Conservation (phyloP, 2,113 vertebrate genomes). For the Carettochelys insculpta region DNA sequence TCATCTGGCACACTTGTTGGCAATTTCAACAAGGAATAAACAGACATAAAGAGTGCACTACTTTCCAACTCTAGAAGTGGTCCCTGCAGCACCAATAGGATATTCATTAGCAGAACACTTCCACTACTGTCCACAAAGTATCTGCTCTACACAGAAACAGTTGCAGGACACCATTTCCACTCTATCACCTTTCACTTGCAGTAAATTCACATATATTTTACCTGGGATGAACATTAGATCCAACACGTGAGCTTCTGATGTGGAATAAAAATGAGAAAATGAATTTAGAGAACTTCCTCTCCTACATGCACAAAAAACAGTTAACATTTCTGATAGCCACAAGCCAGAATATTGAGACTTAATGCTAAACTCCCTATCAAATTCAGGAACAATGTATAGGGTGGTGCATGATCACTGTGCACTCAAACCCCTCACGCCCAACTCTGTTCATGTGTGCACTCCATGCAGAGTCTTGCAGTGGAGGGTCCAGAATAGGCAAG, state of each 20-base stretch:
- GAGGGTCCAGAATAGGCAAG: neutral
- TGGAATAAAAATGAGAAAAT: neutral
- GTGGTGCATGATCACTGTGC: neutral
- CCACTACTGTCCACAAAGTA: neutral
- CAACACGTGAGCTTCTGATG: neutral
- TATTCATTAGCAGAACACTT: neutral
- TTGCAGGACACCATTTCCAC: neutral
- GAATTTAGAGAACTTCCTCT: neutral
- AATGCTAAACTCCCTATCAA: neutral
- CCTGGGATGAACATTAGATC: neutral
- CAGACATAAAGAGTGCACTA: neutral
- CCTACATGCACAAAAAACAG: neutral
- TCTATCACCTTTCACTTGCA: neutral
- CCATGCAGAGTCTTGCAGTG: neutral
- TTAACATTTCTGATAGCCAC: neutral
- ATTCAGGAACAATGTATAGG: neutral
- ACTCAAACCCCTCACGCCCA: neutral
- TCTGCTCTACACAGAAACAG: neutral
- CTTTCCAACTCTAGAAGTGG: neutral
- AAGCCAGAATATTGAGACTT: neutral
- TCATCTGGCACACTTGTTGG: slow-evolving; percentile 38
- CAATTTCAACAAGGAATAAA: slow-evolving; percentile 34
- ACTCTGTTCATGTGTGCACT: neutral
- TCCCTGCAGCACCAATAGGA: neutral
- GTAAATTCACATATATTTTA: neutral